These are phyloP conservation scores for Cryptomyrus ogoouensis DNA, from an alignment of 2,113 vertebrate genomes.

Conservation along the genomic window DNA sequence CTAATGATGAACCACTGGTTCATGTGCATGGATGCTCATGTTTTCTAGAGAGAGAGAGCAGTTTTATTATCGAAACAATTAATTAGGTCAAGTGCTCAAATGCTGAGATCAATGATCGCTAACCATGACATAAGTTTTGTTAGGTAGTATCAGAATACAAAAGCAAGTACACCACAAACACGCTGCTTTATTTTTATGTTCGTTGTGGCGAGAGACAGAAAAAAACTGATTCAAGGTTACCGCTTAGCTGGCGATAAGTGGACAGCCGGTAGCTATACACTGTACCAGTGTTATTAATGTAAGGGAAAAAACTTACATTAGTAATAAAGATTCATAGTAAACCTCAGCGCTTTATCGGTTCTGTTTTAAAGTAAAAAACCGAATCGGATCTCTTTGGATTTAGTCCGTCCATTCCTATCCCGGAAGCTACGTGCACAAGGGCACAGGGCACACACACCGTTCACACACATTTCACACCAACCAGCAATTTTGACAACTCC, in stretches of 20 bases:
- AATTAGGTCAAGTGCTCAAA: not conserved
- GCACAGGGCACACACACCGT: not conserved
- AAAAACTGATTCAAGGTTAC: not conserved
- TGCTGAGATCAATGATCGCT: not conserved
- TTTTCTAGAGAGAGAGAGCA: not conserved
- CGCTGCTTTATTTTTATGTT: not conserved
- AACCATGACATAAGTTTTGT: not conserved
- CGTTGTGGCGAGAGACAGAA: no score
- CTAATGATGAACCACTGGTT: not conserved
- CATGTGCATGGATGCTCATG: not conserved
- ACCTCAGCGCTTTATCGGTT: not conserved
- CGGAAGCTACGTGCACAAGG: not conserved
- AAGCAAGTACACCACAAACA: not conserved
- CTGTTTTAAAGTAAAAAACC: not conserved
- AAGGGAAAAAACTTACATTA: not conserved
- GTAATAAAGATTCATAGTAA: not conserved
- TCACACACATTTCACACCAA: not conserved
- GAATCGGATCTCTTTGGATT: not conserved
- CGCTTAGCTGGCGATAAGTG: not conserved
- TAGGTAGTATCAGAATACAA: not conserved
- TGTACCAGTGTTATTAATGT: not conserved
- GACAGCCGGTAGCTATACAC: not conserved
- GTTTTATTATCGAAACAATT: not conserved
- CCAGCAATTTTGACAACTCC: not conserved
- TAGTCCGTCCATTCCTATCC: not conserved